Evolutionary conservation across 2,888 invertebrate species (phyloP).

Genomic region (Iselma pallidipennis): DNA sequence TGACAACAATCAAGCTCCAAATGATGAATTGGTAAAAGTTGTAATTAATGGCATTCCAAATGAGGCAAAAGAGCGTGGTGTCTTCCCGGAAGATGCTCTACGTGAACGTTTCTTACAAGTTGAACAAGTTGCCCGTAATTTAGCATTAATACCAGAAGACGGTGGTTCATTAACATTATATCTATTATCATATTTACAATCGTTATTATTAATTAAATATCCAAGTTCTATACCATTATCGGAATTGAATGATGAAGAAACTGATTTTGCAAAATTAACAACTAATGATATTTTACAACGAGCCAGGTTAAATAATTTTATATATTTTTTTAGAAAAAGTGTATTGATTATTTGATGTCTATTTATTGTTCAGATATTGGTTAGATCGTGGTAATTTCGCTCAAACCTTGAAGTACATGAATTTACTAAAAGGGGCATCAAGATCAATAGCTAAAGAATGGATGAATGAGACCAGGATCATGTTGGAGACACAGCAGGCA

Average conservation of each 20-base stretch:
- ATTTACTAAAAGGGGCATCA: constrained; percentile 86
- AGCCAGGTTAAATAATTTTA: constrained; percentile 66
- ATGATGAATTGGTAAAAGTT: constrained; percentile 79
- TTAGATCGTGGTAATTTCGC: constrained; percentile 86
- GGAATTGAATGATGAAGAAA: constrained; percentile 73
- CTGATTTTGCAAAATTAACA: constrained; percentile 74
- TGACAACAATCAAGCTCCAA: constrained; percentile 58
- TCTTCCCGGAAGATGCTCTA: constrained; percentile 85
- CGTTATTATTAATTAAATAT: constrained; percentile 74
- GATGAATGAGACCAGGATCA: constrained; percentile 80
- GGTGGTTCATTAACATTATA: constrained; percentile 86
- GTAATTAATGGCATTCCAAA: constrained; percentile 78
- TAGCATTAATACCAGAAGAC: constrained; percentile 84
- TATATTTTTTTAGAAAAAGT: background rate
- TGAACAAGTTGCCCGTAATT: constrained; percentile 76
- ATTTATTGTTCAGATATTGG: constrained; percentile 68
- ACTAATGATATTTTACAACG: constrained; percentile 89
- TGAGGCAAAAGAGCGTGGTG: constrained; percentile 77
- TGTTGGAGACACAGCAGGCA: constrained; percentile 88
- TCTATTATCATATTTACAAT: constrained; percentile 87
- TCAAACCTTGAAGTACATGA: constrained; percentile 83
- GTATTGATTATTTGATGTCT: background rate
- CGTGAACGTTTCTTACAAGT: constrained; percentile 83
- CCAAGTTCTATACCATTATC: constrained; percentile 70
- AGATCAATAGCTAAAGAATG: constrained; percentile 81